phyloP scores from a whole-genome alignment of 2,888 invertebrate genomes.

The Maniola hyperantus region DNA sequence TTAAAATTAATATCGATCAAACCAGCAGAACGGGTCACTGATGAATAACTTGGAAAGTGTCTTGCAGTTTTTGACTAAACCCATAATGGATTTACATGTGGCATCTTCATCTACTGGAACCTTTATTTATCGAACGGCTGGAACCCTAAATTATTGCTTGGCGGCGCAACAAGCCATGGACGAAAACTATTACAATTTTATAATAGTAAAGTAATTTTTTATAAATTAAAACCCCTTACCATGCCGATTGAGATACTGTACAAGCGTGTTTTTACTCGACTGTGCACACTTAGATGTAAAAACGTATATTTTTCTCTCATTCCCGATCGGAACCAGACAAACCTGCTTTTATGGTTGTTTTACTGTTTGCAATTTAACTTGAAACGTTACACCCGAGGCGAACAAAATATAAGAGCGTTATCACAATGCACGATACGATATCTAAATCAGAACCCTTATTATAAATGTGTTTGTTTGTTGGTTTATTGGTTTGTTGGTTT shows the following conservation, averaged over 20 bases:
- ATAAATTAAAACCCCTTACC: conserved; percentile 19
- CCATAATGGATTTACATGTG: no score
- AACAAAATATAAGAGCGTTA: conserved; percentile 46
- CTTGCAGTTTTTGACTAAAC: no score
- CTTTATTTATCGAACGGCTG: no score
- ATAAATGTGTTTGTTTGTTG: no score
- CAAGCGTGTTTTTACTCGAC: conserved; percentile 25
- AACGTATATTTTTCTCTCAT: conserved; percentile 47
- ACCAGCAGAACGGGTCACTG: no score
- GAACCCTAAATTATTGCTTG: no score
- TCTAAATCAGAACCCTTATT: no score
- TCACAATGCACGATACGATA: conserved; percentile 22
- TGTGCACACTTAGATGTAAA: conserved; percentile 35
- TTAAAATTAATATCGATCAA: no score
- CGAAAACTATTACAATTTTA: neutral
- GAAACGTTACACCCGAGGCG: conserved; percentile 62
- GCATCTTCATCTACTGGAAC: no score
- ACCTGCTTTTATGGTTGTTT: conserved; percentile 73
- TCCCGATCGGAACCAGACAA: conserved; percentile 59
- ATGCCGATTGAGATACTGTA: conserved; percentile 29
- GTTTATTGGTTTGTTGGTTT: no score
- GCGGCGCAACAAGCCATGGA: neutral
- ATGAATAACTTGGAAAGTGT: no score
- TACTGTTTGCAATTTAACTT: conserved; percentile 77
- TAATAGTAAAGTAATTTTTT: neutral